A percentile compares a stretch with the other conserved stretches of the same genome.
Conservation (phyloP, 2,888 invertebrate species). For the Chrysodeixis includens region DNA sequence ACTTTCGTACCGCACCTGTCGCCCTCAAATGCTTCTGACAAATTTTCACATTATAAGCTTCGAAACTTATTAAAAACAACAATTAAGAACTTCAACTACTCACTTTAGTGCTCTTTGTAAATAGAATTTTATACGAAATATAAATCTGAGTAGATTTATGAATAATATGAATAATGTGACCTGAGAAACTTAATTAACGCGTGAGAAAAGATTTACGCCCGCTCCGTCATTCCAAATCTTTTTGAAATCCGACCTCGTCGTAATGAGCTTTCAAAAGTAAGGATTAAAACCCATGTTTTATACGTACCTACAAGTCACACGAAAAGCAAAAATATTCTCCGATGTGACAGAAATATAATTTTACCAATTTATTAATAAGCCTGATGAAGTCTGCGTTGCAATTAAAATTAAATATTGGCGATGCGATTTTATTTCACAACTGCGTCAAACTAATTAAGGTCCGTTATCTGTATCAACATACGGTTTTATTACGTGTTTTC, state of each 20-base stretch:
- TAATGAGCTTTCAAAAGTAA: slow-evolving; percentile 8
- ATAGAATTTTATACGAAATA: slow-evolving; percentile 22
- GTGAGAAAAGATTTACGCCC: slow-evolving; percentile 8
- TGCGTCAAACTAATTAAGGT: slow-evolving; percentile 43
- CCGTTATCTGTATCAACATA: slow-evolving; percentile 48
- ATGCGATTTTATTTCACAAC: slow-evolving; percentile 24
- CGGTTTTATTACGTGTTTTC: slow-evolving; percentile 31
- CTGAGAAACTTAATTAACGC: slow-evolving; percentile 26
- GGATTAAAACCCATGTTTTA: slow-evolving; percentile 1
- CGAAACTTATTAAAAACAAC: slow-evolving; percentile 55
- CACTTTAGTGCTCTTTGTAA: slow-evolving; percentile 31
- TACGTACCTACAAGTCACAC: not conserved
- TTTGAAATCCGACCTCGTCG: not conserved
- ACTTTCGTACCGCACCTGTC: slow-evolving; percentile 67
- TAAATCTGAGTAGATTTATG: slow-evolving; percentile 20
- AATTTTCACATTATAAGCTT: slow-evolving; percentile 58
- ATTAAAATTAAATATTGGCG: slow-evolving; percentile 33
- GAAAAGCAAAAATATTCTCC: not conserved
- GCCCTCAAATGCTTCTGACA: slow-evolving; percentile 61
- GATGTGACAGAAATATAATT: not conserved
- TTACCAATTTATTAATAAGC: slow-evolving; percentile 17
- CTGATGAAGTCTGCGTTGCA: slow-evolving; percentile 16
- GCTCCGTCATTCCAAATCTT: slow-evolving; percentile 8
- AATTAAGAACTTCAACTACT: slow-evolving; percentile 49
- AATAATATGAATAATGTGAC: slow-evolving; percentile 20